A percentile compares a stretch with the other conserved stretches of the same genome.
These are phyloP conservation scores for Lycodopsis pacificus DNA, from an alignment of 2,797 vertebrate species.

Conservation along the genomic window DNA sequence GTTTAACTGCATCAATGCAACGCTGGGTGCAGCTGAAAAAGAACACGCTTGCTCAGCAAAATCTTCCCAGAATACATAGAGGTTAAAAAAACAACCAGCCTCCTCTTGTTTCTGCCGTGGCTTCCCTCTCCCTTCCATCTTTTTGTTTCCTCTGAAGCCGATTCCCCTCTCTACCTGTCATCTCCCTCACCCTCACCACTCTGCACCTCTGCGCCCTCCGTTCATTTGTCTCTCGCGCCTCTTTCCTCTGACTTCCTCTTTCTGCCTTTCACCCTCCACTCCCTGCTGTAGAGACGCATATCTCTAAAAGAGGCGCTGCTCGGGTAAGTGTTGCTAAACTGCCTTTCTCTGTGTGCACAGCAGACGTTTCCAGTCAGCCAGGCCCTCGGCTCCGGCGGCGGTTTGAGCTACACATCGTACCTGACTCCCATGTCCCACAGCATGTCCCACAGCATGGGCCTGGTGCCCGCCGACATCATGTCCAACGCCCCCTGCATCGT, in stretches of 20 bases:
- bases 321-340: neutral
- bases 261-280: slow-evolving; percentile 15
- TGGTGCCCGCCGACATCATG: slow-evolving; percentile 94
- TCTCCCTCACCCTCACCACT: slow-evolving; percentile 19
- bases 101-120: slow-evolving; percentile 3
- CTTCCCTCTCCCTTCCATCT: neutral
- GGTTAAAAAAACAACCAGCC: slow-evolving; percentile 37
- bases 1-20: slow-evolving; percentile 57
- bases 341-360: slow-evolving; percentile 76
- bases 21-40: slow-evolving; percentile 43
- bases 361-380: slow-evolving; percentile 93
- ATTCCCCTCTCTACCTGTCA: slow-evolving; percentile 26
- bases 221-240: slow-evolving; percentile 36
- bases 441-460: slow-evolving; percentile 86
- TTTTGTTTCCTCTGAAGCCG: slow-evolving; percentile 8
- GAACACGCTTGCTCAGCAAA: slow-evolving; percentile 64
- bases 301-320: no score
- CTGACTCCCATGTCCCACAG: slow-evolving; percentile 90
- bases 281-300: neutral
- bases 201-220: slow-evolving; percentile 29
- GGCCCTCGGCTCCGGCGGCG: slow-evolving; percentile 89
- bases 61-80: slow-evolving; percentile 33
- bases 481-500: slow-evolving; percentile 91
- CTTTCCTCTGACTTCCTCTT: neutral
- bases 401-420: slow-evolving; percentile 94